Percentiles rank a stretch among this genome's conserved stretches.
Conservation (phyloP, 2,888 invertebrate genomes). For the Drosophila prostipennis region DNA sequence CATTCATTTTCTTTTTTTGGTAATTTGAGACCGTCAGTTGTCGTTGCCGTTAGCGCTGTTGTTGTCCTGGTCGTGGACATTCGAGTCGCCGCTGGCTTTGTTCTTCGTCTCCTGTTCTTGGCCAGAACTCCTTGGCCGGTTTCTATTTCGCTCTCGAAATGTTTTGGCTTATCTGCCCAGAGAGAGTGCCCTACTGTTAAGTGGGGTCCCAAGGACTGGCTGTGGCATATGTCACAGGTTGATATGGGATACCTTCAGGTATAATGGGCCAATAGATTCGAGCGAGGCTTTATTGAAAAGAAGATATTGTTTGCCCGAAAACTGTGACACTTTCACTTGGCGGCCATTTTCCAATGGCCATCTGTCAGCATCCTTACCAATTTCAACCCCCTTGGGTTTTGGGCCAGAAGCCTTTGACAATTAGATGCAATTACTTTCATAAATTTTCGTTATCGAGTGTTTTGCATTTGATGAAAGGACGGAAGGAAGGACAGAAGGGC, state of each 20-base stretch:
- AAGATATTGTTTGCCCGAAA: slow-evolving; percentile 6
- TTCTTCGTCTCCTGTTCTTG: slow-evolving; percentile 27
- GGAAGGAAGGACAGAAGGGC: slow-evolving; percentile 12
- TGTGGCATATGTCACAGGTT: slow-evolving; percentile 44
- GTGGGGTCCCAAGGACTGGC: slow-evolving; percentile 31
- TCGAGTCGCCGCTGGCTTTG: slow-evolving; percentile 51
- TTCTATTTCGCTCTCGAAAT: slow-evolving; percentile 68
- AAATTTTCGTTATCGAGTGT: slow-evolving; percentile 46
- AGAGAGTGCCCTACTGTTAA: slow-evolving; percentile 48
- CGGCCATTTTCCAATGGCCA: slow-evolving; percentile 34
- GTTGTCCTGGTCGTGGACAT: slow-evolving; percentile 47
- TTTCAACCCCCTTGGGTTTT: slow-evolving; percentile 28
- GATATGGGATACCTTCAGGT: slow-evolving; percentile 24
- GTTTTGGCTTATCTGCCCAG: slow-evolving; percentile 54
- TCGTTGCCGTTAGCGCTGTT: slow-evolving; percentile 38
- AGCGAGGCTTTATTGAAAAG: slow-evolving; percentile 9
- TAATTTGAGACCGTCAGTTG: slow-evolving; percentile 65
- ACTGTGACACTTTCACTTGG: slow-evolving; percentile 20
- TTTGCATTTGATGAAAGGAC: slow-evolving; percentile 39
- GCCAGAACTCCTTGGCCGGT: slow-evolving; percentile 45
- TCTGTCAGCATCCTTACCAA: slow-evolving; percentile 40
- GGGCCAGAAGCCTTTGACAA: slow-evolving; percentile 36
- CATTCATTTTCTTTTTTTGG: slow-evolving; percentile 43
- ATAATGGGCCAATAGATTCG: slow-evolving; percentile 3
- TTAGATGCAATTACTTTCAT: slow-evolving; percentile 51